Conservation (phyloP, 2,113 vertebrate genomes). For the Thryonomys swinderianus region DNA sequence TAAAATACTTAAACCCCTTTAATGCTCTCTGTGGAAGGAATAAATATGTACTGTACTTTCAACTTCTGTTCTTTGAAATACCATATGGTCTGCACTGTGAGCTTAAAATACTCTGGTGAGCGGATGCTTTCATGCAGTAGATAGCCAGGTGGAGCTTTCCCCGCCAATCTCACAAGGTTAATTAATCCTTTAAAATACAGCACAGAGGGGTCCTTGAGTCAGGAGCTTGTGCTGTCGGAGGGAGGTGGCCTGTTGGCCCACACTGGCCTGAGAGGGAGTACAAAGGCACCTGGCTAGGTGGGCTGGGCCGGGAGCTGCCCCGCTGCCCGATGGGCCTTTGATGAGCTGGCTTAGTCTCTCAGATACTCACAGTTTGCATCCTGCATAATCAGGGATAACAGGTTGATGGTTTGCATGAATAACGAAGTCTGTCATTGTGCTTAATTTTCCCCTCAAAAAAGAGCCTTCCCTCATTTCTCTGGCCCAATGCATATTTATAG, state of each 20-base stretch:
- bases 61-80: slow-evolving; percentile 83
- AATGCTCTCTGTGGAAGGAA: slow-evolving; percentile 75
- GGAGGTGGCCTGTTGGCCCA: slow-evolving; percentile 65
- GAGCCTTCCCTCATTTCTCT: slow-evolving; percentile 79
- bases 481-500: slow-evolving; percentile 86
- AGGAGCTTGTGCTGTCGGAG: slow-evolving; percentile 61
- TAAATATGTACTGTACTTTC: slow-evolving; percentile 76
- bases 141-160: slow-evolving; percentile 58
- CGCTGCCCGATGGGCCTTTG: slow-evolving; percentile 81
- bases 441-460: slow-evolving; percentile 87
- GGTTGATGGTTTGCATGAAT: slow-evolving; percentile 87
- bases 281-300: slow-evolving; percentile 78
- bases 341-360: slow-evolving; percentile 85
- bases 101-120: slow-evolving; percentile 83
- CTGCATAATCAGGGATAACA: slow-evolving; percentile 86
- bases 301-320: slow-evolving; percentile 69
- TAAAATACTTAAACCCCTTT: slow-evolving; percentile 72
- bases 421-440: slow-evolving; percentile 87
- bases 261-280: slow-evolving; percentile 64
- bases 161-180: slow-evolving; percentile 82
- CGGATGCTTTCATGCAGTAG: slow-evolving; percentile 78
- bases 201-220: slow-evolving; percentile 61
- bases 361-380: slow-evolving; percentile 83
- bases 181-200: slow-evolving; percentile 84
- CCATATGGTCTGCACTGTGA: slow-evolving; percentile 77